A percentile compares a stretch with the other conserved stretches of the same genome.
These are phyloP conservation scores for Alcis repandata DNA, from an alignment of 2,888 invertebrate genomes.

Conservation along the genomic window DNA sequence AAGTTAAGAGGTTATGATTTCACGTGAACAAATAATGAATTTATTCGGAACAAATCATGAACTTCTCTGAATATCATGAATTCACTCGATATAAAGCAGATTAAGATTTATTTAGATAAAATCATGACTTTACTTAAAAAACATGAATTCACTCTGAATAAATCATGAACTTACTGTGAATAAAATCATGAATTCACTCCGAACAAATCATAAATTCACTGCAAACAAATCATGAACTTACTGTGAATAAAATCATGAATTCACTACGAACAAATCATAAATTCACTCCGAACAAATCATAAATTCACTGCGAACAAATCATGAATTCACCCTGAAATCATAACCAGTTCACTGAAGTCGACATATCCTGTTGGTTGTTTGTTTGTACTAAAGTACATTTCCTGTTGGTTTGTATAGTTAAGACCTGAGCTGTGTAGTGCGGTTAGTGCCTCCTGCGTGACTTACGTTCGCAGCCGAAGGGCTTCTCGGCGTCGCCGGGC, in stretches of 20 bases:
- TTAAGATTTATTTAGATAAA: not conserved
- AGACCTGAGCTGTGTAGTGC: conserved; percentile 58
- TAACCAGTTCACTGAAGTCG: too few species aligned
- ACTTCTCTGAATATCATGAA: not conserved
- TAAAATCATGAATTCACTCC: not conserved
- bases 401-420: not conserved
- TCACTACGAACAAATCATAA: not conserved
- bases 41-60: not conserved
- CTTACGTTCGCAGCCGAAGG: conserved; percentile 97
- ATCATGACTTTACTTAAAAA: not conserved
- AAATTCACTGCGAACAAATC: not conserved
- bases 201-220: not conserved
- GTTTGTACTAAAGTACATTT: not conserved
- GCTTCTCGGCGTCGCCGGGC: conserved; percentile 93
- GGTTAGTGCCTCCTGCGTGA: conserved; percentile 81
- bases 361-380: too few species aligned
- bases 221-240: not conserved
- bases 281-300: not conserved
- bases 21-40: not conserved
- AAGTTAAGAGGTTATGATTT: too few species aligned
- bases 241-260: not conserved
- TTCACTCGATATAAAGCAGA: too few species aligned
- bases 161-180: not conserved
- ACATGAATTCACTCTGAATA: not conserved
- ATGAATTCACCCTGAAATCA: not conserved